Percentiles rank a stretch among this genome's conserved stretches.
Evolutionary conservation across 2,888 invertebrate genomes (phyloP).

Genomic region (Salticus scenicus): DNA sequence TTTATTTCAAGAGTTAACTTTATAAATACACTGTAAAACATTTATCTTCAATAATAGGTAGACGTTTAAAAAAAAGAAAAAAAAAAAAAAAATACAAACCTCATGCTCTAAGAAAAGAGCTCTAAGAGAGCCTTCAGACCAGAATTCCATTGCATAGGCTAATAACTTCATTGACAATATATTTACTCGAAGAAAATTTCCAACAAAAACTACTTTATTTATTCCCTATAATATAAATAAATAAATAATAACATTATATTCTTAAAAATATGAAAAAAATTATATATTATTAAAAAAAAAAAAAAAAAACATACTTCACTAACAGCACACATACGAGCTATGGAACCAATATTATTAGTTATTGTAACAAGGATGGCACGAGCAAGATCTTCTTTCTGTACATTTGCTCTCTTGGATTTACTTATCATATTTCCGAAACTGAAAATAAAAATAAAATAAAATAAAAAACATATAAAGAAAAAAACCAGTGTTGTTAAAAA

Average conservation of each 20-base stretch:
- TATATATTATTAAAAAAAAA: not conserved
- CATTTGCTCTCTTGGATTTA: conserved; percentile 85
- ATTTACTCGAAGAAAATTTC: conserved; percentile 97
- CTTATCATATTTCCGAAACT: conserved; percentile 96
- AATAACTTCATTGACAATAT: conserved; percentile 96
- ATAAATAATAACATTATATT: not conserved
- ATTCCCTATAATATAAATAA: conserved; percentile 70
- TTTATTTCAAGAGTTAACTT: too few species aligned
- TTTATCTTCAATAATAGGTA: too few species aligned
- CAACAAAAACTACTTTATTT: conserved; percentile 89
- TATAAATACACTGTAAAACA: too few species aligned
- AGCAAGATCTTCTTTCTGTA: conserved; percentile 91
- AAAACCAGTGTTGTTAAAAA: too few species aligned
- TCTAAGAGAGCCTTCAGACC: conserved; percentile 96
- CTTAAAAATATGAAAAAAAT: not conserved
- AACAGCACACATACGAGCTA: conserved; percentile 94
- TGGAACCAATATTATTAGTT: conserved; percentile 98
- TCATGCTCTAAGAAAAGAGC: conserved; percentile 97
- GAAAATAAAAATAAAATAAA: conserved; percentile 76
- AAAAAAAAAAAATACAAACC: conserved; percentile 78
- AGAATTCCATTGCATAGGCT: conserved; percentile 98
- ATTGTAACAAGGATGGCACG: conserved; percentile 96
- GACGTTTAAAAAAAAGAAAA: too few species aligned
- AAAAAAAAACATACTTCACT: conserved; percentile 80
- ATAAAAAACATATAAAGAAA: too few species aligned